Evolutionary conservation across 2,888 invertebrate genomes (phyloP), one percentile per base, ranked within the genome.

Genomic region (Plagodis dolabraria): DNA sequence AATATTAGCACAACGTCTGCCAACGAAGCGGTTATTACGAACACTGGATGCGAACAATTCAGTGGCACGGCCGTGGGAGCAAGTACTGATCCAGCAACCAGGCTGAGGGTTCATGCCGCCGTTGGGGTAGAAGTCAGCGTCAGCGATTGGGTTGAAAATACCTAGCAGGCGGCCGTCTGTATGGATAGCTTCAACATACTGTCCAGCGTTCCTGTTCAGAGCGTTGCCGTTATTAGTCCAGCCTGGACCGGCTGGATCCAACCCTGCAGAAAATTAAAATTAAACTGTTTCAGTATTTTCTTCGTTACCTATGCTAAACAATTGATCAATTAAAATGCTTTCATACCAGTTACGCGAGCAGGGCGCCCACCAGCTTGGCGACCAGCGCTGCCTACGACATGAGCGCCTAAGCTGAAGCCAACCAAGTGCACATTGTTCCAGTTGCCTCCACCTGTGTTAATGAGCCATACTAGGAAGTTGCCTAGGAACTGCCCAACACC

Each of bases 401-500:
- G 93, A 54, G 92, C 89, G 0, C 93, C 93, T 65, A 93, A 80
- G 65, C 92, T 92, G 77, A 87, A 86, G 11, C 93, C 93, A 7
- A 92, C 73, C 8, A 93, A 72, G 63, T 93, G 93, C 0, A 92
- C 77, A 52, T 86, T 81, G 62, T 83, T 83, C 80, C 85, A 82
- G 64, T 85, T 81, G 6, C 86, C 84, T 35, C 90, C 89, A 34
- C 79, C 80, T 0, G 72, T 83, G 50, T 79, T 72, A 36, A 91
- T 72, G 11, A 90, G 80, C 85, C 89, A 91, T 8, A 78, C 74
- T 7, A 93, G 65, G 74, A 93, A 90, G 56, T 82, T 74, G 5
- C 92, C 93, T 1, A 91, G 75, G 57, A 69, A 75, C 49, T 79
- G 74, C 0, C 92, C 92, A 0, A 89, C 81, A 11, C 68, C 63